A percentile compares a stretch with the other conserved stretches of the same genome.
Conservation (phyloP, 2,113 vertebrate genomes). For the Picathartes gymnocephalus region DNA sequence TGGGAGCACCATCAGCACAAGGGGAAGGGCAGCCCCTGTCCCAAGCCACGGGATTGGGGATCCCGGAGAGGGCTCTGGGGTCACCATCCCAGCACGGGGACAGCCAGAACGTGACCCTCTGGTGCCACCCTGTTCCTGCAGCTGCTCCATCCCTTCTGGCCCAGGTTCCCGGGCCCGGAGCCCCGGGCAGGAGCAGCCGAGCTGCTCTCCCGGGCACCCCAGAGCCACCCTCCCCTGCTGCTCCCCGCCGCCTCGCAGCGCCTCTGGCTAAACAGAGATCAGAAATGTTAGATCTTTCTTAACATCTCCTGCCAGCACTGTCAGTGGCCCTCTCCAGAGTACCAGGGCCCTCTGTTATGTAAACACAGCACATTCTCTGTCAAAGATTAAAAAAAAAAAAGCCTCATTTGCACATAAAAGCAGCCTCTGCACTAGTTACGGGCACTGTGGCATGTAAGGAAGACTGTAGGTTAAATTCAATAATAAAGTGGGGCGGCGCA, state of each 20-base stretch:
- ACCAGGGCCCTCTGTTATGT: conserved; percentile 74
- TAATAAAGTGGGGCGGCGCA: conserved; percentile 47
- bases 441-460: conserved; percentile 72
- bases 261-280: conserved; percentile 79
- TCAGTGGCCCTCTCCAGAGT: conserved; percentile 63
- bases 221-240: conserved; percentile 53
- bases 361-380: conserved; percentile 76
- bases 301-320: conserved; percentile 78
- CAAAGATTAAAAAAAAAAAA: conserved; percentile 75
- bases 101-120: no score
- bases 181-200: not conserved
- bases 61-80: not conserved
- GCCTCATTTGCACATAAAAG: conserved; percentile 87
- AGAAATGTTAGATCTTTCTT: conserved; percentile 81
- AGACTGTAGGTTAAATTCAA: conserved; percentile 77
- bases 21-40: not conserved
- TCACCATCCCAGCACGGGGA: fast-evolving
- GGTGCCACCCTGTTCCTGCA: not conserved
- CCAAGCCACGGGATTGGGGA: not conserved
- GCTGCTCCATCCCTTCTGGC: not conserved
- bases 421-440: conserved; percentile 58
- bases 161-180: not conserved
- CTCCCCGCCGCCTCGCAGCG: conserved; percentile 68
- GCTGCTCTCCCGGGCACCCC: not conserved
- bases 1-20: not conserved